Percentiles rank a stretch among this genome's conserved stretches.
phyloP scores from a whole-genome alignment of 2,797 vertebrate genomes.

The Siniperca scherzeri region DNA sequence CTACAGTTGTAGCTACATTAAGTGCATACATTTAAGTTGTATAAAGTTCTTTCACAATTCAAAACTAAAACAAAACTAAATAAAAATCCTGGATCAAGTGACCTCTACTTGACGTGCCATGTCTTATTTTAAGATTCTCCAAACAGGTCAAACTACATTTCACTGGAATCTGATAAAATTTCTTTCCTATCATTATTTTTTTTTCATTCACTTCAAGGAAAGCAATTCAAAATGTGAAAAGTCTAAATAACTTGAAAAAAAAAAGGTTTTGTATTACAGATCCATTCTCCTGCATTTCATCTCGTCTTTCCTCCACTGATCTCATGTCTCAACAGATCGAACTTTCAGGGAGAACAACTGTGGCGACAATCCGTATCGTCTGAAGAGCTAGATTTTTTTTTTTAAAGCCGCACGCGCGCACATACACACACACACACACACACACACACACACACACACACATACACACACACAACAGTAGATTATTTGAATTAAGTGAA shows the following conservation, averaged over 20 bases:
- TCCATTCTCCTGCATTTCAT: neutral
- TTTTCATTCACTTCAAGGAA: neutral
- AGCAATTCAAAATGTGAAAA: neutral
- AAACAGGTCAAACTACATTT: neutral
- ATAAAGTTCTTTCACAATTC: neutral
- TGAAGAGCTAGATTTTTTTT: slow-evolving; percentile 32
- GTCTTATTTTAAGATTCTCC: neutral
- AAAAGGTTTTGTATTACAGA: neutral
- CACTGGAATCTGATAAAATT: neutral
- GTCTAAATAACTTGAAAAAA: neutral
- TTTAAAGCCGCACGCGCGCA: neutral
- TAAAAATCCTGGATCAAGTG: neutral
- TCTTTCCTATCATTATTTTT: neutral
- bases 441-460: neutral
- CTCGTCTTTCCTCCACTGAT: neutral
- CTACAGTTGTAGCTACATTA: no score
- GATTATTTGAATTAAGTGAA: neutral
- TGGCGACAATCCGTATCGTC: neutral
- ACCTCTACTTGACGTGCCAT: neutral
- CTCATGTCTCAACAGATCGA: neutral
- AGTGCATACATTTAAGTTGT: no score
- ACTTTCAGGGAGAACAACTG: slow-evolving; percentile 13
- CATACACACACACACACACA: no score
- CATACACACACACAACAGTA: no score
- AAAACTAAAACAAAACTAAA: neutral